These are phyloP conservation scores for Hipparchia sbordonii DNA, from an alignment of 2,888 invertebrate species.

Conservation along the genomic window DNA sequence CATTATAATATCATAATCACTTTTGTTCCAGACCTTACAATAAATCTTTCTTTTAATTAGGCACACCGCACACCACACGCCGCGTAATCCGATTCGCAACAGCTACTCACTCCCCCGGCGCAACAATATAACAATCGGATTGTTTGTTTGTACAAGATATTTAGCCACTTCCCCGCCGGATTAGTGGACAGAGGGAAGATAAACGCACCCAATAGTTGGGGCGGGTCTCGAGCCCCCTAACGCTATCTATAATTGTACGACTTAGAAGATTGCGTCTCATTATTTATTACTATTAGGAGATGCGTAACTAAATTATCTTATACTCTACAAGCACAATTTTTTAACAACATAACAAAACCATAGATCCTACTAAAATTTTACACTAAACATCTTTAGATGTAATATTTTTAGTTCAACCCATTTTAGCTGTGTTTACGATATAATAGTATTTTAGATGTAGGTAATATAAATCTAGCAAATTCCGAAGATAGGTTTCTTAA, in stretches of 20 bases:
- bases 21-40: constrained; percentile 43
- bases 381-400: too few species aligned
- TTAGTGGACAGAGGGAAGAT: constrained; percentile 78
- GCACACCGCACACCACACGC: constrained; percentile 55
- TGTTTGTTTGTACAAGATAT: constrained; percentile 83
- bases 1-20: constrained; percentile 18
- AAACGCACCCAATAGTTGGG: constrained; percentile 74
- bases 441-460: too few species aligned
- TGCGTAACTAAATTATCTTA: constrained; percentile 12
- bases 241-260: constrained; percentile 68
- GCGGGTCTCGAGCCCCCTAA: constrained; percentile 59
- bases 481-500: too few species aligned
- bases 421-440: too few species aligned
- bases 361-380: too few species aligned
- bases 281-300: constrained; percentile 35
- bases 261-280: constrained; percentile 50
- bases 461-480: too few species aligned
- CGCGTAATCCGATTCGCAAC: constrained; percentile 76
- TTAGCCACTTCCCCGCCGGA: constrained; percentile 81
- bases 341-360: background rate
- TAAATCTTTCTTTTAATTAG: constrained; percentile 68
- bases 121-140: constrained; percentile 75
- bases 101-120: constrained; percentile 63
- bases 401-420: too few species aligned
- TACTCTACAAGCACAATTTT: background rate